phyloP scores from a whole-genome alignment of 2,113 vertebrate genomes.

The Notothenia rossii region DNA sequence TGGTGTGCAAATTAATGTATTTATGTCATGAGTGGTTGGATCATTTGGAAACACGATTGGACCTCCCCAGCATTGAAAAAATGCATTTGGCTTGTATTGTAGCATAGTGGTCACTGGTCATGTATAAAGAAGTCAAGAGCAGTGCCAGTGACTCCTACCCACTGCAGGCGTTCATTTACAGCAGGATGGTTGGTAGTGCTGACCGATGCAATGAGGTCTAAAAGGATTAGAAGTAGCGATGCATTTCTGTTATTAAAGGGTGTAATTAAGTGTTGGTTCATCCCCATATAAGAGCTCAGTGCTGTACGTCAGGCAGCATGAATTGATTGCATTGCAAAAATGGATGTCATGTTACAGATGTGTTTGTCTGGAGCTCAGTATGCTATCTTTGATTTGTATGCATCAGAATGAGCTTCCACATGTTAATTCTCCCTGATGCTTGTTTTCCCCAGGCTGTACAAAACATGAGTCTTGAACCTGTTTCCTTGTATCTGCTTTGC shows the following conservation, averaged over 20 bases:
- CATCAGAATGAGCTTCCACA: conserved; percentile 9
- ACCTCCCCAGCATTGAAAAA: too few relatives aligned
- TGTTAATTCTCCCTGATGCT: not conserved
- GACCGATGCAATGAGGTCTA: conserved; percentile 32
- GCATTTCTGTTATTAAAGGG: conserved; percentile 19
- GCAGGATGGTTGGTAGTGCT: conserved; percentile 30
- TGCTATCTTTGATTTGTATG: conserved; percentile 22
- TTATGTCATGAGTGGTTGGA: too few relatives aligned
- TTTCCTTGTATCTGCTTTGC: conserved; percentile 17
- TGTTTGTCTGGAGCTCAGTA: conserved; percentile 5
- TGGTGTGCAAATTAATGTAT: too few relatives aligned
- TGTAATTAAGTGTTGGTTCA: conserved; percentile 22
- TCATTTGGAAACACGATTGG: too few relatives aligned
- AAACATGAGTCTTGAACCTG: not conserved
- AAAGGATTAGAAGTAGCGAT: conserved; percentile 42
- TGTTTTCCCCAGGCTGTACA: not conserved
- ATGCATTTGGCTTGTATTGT: too few relatives aligned
- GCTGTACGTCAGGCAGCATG: conserved; percentile 9
- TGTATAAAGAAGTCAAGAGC: conserved; percentile 30
- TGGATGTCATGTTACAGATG: conserved; percentile 1
- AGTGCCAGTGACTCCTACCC: conserved; percentile 10
- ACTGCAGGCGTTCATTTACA: conserved; percentile 34
- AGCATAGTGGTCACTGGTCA: too few relatives aligned
- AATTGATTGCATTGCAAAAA: conserved; percentile 20
- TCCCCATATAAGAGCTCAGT: conserved; percentile 3